A percentile compares a stretch with the other conserved stretches of the same genome.
phyloP scores from a whole-genome alignment of 2,113 vertebrate genomes.

The Nesoenas mayeri region DNA sequence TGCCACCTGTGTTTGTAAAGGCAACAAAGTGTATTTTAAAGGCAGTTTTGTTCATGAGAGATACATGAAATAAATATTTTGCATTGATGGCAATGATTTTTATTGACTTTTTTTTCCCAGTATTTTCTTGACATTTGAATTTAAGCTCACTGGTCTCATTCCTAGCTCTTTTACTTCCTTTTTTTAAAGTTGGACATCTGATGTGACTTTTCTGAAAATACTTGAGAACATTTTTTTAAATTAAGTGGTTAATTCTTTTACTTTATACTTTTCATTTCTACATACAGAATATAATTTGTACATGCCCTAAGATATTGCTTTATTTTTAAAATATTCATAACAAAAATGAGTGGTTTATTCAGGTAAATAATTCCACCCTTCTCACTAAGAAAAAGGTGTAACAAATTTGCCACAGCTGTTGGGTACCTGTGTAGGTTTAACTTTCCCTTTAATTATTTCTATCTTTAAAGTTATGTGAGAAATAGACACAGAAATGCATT shows the following conservation, averaged over 20 bases:
- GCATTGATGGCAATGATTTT: background rate
- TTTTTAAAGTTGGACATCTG: background rate
- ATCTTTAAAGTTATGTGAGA: background rate
- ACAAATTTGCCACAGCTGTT: background rate
- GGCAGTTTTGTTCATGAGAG: background rate
- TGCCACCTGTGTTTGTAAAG: background rate
- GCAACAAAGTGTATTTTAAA: accelerated
- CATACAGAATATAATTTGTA: background rate
- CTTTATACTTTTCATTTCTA: background rate
- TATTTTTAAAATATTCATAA: background rate
- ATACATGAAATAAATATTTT: background rate
- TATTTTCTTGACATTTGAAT: background rate
- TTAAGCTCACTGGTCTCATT: background rate
- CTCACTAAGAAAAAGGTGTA: background rate
- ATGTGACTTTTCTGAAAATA: background rate
- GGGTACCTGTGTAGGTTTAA: background rate
- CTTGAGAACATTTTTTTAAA: background rate
- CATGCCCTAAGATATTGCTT: background rate
- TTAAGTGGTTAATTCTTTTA: background rate
- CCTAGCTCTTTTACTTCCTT: background rate
- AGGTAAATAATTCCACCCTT: background rate
- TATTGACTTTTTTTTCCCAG: background rate
- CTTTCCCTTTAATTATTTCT: background rate
- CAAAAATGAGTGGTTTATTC: background rate
- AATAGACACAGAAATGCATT: background rate